Conservation (phyloP, 2,888 invertebrate genomes). For the Poecilobothrus nobilitatus region DNA sequence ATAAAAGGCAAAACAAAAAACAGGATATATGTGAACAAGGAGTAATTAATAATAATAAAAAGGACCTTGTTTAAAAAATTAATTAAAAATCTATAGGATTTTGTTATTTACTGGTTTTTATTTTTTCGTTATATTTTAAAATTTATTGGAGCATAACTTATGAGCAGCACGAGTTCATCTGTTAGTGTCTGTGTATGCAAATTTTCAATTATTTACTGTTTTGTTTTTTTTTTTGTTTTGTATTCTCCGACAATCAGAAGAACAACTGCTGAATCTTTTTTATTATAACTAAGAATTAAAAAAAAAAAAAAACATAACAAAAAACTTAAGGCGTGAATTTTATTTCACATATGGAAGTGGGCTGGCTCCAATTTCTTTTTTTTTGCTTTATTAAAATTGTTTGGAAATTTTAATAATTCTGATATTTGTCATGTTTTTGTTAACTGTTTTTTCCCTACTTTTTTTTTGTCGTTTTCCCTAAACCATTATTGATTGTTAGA, state of each 20-base stretch:
- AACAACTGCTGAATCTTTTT: background rate
- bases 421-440: no score
- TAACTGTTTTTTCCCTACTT: no score
- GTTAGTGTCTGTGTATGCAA: background rate
- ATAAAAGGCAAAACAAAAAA: no score
- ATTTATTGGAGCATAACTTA: conserved; percentile 1
- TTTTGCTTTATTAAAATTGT: background rate
- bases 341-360: conserved; percentile 1
- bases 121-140: no score
- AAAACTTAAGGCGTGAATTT: background rate
- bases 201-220: background rate
- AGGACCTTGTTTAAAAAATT: no score
- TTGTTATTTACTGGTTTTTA: no score
- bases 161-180: background rate
- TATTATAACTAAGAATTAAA: background rate
- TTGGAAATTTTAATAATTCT: no score
- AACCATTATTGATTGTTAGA: background rate
- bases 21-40: no score
- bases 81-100: no score
- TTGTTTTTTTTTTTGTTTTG: no score
- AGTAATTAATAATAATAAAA: no score
- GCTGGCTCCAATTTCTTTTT: background rate
- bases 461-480: no score
- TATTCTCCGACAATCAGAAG: background rate
- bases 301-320: background rate